These are phyloP conservation scores for Cololabis saira DNA, from an alignment of 2,113 vertebrate genomes.

Conservation along the genomic window DNA sequence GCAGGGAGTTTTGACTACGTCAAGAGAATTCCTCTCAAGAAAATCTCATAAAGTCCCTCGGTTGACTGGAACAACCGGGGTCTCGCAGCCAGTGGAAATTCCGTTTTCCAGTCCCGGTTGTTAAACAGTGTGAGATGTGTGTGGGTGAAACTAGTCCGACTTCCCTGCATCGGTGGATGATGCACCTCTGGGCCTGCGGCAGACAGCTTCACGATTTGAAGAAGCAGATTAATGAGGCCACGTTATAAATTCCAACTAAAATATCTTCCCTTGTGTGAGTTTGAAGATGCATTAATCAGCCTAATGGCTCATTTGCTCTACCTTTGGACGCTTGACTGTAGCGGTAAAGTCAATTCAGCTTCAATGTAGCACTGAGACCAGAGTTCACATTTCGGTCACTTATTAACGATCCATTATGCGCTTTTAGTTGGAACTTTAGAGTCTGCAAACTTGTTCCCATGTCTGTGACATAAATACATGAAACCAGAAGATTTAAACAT, in stretches of 20 bases:
- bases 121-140: not conserved
- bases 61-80: constrained; percentile 12
- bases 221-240: not conserved
- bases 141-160: not conserved
- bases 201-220: constrained; percentile 5
- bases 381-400: constrained; percentile 36
- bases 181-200: not conserved
- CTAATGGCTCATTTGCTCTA: not conserved
- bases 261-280: not conserved
- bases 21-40: no score
- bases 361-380: constrained; percentile 18
- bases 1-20: no score
- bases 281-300: constrained; percentile 3
- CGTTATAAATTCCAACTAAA: not conserved
- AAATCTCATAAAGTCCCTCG: no score
- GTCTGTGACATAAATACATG: constrained; percentile 12
- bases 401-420: constrained; percentile 24
- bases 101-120: not conserved
- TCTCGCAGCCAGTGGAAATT: not conserved
- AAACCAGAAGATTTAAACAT: constrained; percentile 18
- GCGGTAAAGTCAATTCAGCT: not conserved
- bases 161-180: not conserved
- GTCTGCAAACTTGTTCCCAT: constrained; percentile 28
- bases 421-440: constrained; percentile 22
- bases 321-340: constrained; percentile 5